Conservation (phyloP, 2,113 vertebrate species). For the Marmota monax region DNA sequence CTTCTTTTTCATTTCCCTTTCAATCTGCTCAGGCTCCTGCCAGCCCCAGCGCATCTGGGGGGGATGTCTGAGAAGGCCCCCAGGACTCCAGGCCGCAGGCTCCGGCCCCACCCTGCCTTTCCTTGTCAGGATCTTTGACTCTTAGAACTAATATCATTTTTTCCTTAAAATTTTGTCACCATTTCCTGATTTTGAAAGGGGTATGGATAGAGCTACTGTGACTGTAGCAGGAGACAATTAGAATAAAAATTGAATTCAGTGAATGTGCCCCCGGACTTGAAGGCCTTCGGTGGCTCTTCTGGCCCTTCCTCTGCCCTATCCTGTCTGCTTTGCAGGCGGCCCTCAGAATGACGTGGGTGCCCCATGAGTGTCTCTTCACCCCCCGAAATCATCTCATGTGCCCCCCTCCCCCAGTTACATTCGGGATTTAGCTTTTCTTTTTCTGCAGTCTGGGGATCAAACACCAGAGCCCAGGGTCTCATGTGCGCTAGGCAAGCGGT, state of each 20-base stretch:
- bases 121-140: background rate
- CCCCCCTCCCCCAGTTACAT: background rate
- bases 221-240: background rate
- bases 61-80: background rate
- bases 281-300: background rate
- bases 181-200: background rate
- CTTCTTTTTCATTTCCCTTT: background rate
- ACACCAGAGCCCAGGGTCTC: background rate
- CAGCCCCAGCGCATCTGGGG: background rate
- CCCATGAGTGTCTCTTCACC: accelerated
- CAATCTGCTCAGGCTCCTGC: background rate
- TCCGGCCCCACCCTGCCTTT: background rate
- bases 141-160: background rate
- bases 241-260: background rate
- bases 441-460: background rate
- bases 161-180: background rate
- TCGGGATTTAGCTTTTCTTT: background rate
- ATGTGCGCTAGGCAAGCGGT: background rate
- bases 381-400: too few relatives aligned
- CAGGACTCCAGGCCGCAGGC: background rate
- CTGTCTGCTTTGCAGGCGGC: background rate
- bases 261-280: background rate
- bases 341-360: background rate
- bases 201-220: background rate
- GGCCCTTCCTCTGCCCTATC: background rate